Percentiles rank a stretch among this genome's conserved stretches.
These are phyloP conservation scores for Nemoura dubitans DNA, from an alignment of 2,888 invertebrate species.

Conservation along the genomic window DNA sequence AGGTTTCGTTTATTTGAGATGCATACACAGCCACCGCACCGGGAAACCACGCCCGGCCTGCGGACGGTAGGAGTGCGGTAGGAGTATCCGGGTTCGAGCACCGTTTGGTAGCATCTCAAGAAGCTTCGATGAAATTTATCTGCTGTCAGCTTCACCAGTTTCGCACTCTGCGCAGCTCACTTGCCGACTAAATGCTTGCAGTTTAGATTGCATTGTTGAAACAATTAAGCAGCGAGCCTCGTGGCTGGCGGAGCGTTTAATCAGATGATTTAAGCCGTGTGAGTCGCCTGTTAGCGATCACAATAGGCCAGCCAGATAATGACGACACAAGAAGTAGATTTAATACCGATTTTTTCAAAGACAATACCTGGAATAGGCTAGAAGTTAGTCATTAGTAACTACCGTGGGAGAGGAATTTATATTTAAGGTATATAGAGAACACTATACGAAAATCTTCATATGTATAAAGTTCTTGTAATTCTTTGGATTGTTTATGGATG, in stretches of 20 bases:
- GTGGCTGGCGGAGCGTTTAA: neutral
- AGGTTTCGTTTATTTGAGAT: neutral
- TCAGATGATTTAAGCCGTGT: conserved; percentile 24
- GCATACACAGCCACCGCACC: neutral
- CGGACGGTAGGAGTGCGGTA: neutral
- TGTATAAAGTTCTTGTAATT: conserved; percentile 31
- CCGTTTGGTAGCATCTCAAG: neutral
- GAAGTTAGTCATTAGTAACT: neutral
- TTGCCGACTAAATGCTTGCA: neutral
- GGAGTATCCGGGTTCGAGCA: neutral
- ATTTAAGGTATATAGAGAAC: neutral
- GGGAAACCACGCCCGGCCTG: neutral
- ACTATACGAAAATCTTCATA: conserved; percentile 1
- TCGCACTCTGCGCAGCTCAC: neutral
- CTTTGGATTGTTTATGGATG: neutral
- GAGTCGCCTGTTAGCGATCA: neutral
- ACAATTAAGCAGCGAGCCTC: neutral
- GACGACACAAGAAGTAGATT: conserved; percentile 28
- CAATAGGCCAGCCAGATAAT: conserved; percentile 22
- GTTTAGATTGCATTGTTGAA: neutral
- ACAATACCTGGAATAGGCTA: neutral
- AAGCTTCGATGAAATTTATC: neutral
- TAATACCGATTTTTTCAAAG: conserved; percentile 19
- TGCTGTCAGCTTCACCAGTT: neutral
- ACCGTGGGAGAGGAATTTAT: conserved; percentile 33